A percentile compares a stretch with the other conserved stretches of the same genome.
phyloP scores from a whole-genome alignment of 1,140 invertebrate genomes.

The Drosophila willistoni region DNA sequence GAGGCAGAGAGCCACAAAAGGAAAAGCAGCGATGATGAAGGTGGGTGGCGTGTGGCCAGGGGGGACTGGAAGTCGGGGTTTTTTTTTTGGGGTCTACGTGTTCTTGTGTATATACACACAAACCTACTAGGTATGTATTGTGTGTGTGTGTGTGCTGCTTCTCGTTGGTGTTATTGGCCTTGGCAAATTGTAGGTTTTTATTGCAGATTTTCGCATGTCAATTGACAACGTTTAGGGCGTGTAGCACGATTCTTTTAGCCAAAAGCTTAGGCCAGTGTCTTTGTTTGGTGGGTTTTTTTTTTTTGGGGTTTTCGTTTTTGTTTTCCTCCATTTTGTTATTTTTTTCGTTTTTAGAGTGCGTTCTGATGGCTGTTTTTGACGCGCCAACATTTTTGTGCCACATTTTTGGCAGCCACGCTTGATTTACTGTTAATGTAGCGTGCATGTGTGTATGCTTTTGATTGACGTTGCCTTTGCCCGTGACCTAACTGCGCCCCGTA shows the following conservation, averaged over 20 bases:
- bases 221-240: conserved; percentile 64
- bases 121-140: neutral
- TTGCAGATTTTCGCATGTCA: conserved; percentile 67
- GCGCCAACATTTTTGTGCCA: conserved; percentile 25
- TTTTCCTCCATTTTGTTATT: neutral
- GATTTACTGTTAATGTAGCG: conserved; percentile 53
- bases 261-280: conserved; percentile 24
- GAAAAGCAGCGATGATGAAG: conserved; percentile 6
- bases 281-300: conserved; percentile 13
- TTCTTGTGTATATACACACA: neutral
- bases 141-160: neutral
- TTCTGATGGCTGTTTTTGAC: conserved; percentile 52
- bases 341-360: conserved; percentile 16
- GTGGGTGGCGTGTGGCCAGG: neutral
- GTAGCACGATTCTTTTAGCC: conserved; percentile 9
- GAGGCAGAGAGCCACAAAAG: neutral
- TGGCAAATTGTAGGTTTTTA: conserved; percentile 56
- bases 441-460: conserved; percentile 25
- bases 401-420: conserved; percentile 46
- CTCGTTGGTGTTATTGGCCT: conserved; percentile 45
- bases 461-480: conserved; percentile 34
- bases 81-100: too few relatives aligned
- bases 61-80: too few relatives aligned
- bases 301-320: neutral
- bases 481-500: conserved; percentile 2